Evolutionary conservation across 2,113 vertebrate genomes (phyloP), one percentile per base, ranked within the genome.

Genomic region (Theristicus caerulescens): DNA sequence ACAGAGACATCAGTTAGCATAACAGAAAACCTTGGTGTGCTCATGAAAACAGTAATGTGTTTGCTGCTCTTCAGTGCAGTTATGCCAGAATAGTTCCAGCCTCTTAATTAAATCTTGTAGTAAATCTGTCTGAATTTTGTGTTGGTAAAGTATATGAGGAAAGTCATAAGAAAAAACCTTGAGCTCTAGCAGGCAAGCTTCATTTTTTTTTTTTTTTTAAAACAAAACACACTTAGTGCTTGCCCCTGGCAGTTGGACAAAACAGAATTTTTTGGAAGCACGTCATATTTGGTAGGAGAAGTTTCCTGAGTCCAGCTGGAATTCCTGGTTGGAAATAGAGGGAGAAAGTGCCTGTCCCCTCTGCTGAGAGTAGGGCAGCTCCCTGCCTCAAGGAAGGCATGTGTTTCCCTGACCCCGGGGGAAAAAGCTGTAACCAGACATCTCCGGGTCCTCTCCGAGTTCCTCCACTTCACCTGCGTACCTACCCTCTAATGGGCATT

Each of bases 11-110:
- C 25, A 38, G 20, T 86, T 52, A 89, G 27, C 46, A 69, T 82
- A 86, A 86, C 27, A 69, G 80, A 73, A 90, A 84, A 32, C n/a
- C 54, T n/a, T 38, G 42, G 62, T 31, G 36, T 38, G 59, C 36
- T 94, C 5, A 1, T 74, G 55, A 86, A 82, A 89, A 89, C 9
- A 27, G 40, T 42, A 44, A 34, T 27, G 38, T 62, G 13, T 34
- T 91, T 78, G 46, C 59, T 92, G 74, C 81, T 94, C n/a, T 80
- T 93, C 27, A 38, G 44, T 52, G 51, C 40, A 88, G n/a, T 52
- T 83, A 40, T 16, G n/a, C 36, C 12, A 59, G 58, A 66, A 77
- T 24, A 70, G 44, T 67, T 91, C 31, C 81, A 90, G 24, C 10
- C 38, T 93, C 34, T 72, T 59, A 67, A 88, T 84, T 71, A 57